Conservation (phyloP, 37 sponge, comb jelly and placozoan genomes). For the Axinella damicornis region DNA sequence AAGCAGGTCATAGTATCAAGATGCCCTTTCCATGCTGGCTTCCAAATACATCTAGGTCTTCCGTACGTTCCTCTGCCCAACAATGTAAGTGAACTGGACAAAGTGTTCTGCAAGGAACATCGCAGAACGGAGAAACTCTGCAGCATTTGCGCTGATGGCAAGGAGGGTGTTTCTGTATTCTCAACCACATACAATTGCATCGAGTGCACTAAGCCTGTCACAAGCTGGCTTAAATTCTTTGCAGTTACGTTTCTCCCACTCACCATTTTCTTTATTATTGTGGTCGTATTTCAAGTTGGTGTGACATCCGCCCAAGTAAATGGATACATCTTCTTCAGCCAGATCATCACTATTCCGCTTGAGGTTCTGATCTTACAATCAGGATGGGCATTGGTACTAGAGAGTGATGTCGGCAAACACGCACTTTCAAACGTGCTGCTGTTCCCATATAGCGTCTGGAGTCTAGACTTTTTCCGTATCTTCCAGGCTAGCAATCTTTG, state of each 20-base stretch:
- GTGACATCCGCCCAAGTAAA: constrained; percentile 28
- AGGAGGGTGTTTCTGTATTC: not conserved
- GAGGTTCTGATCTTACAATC: constrained; percentile 1
- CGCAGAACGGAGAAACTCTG: constrained; percentile 13
- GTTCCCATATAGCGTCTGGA: constrained; percentile 42
- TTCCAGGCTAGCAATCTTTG: not conserved
- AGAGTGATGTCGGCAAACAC: not conserved
- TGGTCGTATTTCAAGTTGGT: constrained; percentile 28
- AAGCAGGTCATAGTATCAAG: not conserved
- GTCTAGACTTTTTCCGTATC: constrained; percentile 31
- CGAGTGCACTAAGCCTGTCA: not conserved
- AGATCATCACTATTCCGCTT: constrained; percentile 13
- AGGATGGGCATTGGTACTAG: not conserved
- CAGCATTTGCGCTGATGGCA: not conserved
- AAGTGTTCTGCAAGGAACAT: not conserved
- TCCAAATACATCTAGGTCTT: not conserved
- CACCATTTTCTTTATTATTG: constrained; percentile 14
- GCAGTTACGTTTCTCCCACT: constrained; percentile 2
- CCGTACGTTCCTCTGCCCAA: not conserved
- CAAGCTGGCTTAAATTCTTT: not conserved
- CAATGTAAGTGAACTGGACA: not conserved
- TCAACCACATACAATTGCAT: constrained; percentile 17
- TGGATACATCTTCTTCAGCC: constrained; percentile 55
- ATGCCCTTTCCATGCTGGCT: not conserved
- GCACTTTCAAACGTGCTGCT: not conserved